Base-by-base conservation (phyloP, 1,140 invertebrate species). In the Ceratoteleas bidentatus region DNA sequence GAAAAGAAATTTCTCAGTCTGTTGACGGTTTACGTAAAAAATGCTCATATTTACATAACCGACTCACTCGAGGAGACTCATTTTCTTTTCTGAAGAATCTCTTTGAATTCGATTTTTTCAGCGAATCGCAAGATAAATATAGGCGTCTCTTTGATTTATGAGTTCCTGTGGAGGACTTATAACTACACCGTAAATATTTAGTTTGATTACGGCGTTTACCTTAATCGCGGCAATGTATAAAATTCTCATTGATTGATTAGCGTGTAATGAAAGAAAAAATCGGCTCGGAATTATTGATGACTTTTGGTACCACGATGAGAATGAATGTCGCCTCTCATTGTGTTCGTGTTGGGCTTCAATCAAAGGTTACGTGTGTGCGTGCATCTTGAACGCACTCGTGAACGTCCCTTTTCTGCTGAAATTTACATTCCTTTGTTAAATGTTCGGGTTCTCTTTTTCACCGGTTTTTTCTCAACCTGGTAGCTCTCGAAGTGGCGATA, bases 211-310 rank as follows among this genome's bases (percentile, higher is more conserved):
- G 33, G 45, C 38, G 13, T 60, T 70, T 70, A 33, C 43, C 40
- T 54, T 72, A 61, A 60, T 62, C 24, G 57, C 13, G 7, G 47
- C 11, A 40, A 62, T 43, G 33, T 24, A 58, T 69, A 43, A 43
- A 54, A 72, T 10, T 32, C 7, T 33, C 5, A 14, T 72, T 61
- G 56, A 56, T 64, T 64, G 40, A 64, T 64, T 32, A 33, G 14
- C 53, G 11, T 65, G 60, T 45, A 64, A 49, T 74, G 45, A 50
- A 49, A 65, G 58, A 58, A 50, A 11, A 56, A 49, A 8, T 50
- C 38, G 5, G 54, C 34, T 72, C 24, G 5, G 13, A 34, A 40
- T 73, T 73, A 73, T 73, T 73, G 64, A 73, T 73, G 69, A n/a
- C n/a, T 45, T 54, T 64, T 40, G 32, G 43, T 32, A 47, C 57